Conservation (phyloP, 2,888 invertebrate genomes). For the Pammene aurita region DNA sequence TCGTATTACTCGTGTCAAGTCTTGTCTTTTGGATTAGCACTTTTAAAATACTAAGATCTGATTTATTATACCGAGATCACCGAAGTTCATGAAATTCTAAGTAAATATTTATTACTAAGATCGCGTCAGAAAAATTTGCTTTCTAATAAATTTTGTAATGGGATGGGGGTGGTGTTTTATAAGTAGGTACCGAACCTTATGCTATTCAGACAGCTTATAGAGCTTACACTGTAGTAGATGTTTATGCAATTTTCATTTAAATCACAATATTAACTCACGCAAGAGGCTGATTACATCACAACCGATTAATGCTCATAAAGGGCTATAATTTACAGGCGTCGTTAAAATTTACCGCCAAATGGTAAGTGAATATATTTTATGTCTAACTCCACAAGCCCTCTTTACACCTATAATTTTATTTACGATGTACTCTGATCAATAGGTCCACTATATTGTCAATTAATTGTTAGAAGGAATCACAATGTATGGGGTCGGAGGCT, state of each 20-base stretch:
- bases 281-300: slow-evolving; percentile 15
- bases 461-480: slow-evolving; percentile 28
- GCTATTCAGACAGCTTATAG: background rate
- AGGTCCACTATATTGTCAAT: slow-evolving; percentile 19
- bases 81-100: too few relatives aligned
- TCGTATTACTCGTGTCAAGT: too few relatives aligned
- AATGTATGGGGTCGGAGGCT: slow-evolving; percentile 49
- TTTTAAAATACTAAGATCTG: too few relatives aligned
- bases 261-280: slow-evolving; percentile 18
- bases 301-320: slow-evolving; percentile 24
- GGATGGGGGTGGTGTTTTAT: too few relatives aligned
- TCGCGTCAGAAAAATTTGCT: too few relatives aligned
- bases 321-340: slow-evolving; percentile 27
- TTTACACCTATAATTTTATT: slow-evolving; percentile 22
- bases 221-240: background rate
- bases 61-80: too few relatives aligned
- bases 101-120: too few relatives aligned
- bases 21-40: too few relatives aligned
- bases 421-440: slow-evolving; percentile 15
- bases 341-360: slow-evolving; percentile 28
- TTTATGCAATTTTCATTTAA: slow-evolving; percentile 11
- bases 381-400: slow-evolving; percentile 11
- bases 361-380: slow-evolving; percentile 28
- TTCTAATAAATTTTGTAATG: too few relatives aligned
- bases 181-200: too few relatives aligned